Base-by-base conservation (phyloP, 53 echinoderm and acorn worm genomes). In the Mesocentrotus franciscanus region DNA sequence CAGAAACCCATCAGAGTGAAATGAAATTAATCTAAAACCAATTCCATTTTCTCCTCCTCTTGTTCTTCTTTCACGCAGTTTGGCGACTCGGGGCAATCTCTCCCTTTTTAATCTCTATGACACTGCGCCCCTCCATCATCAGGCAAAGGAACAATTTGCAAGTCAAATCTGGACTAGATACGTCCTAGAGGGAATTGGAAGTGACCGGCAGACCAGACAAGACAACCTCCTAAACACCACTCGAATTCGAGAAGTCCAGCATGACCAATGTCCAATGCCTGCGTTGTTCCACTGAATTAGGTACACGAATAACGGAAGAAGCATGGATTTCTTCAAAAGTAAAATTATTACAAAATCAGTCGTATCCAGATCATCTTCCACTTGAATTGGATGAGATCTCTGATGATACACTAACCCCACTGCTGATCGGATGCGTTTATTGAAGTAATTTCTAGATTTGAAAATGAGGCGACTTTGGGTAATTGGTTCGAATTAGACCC, bases 21-120 rank as follows among this genome's bases (percentile, higher is more conserved):
- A 81, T 81, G 39, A 81, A 81, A 81, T 81, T 81, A 81, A 81
- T 81, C 81, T 81, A 81, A 81, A 81, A 81, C 81, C 81, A 81
- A 81, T 81, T 81, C 81, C 81, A 81, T 81, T 81, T 76, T 42
- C 81, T 42, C 81, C 1, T 42, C 81, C 42, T 81, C 81, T 81
- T 81, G 42, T 81, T 81, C 81, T 81, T 81, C 81, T 39, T 81
- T 81, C 81, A 18, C 39, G 36, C 36, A 39, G 81, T 81, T 18
- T 8, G 64, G 22, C 39, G 42, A 32, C 76, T 76, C 32, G 29
- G 76, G 76, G 30, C 76, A 29, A 76, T 32, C 76, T 76, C 27
- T 30, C 76, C 64, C 15, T 76, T 24, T 1, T 76, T 33, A 76
- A 4, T 81, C 20, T 81, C 22, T 8, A 81, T 42, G 36, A 20